Conservation (phyloP, 2,113 vertebrate species). For the Rhea pennata region DNA sequence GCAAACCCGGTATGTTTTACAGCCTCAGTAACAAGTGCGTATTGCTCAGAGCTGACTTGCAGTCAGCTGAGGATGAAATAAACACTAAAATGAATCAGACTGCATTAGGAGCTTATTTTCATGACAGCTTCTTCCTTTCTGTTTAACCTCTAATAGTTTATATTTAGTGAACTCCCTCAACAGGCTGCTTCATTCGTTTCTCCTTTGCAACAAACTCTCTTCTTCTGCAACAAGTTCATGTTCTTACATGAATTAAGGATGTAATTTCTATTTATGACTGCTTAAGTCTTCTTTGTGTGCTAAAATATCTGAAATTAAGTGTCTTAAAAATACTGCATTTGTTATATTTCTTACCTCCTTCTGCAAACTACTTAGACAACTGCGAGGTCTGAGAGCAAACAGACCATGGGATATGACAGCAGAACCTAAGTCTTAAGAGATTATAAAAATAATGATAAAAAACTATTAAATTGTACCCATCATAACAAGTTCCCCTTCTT, state of each 20-base stretch:
- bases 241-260: neutral
- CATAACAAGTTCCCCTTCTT: neutral
- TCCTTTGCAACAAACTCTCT: neutral
- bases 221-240: neutral
- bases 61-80: neutral
- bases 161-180: neutral
- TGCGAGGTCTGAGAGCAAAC: neutral
- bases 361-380: neutral
- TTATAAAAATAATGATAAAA: neutral
- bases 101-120: neutral
- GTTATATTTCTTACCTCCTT: neutral
- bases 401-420: neutral
- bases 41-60: neutral
- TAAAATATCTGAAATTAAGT: neutral
- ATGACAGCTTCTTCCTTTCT: neutral
- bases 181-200: neutral
- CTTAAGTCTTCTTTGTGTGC: neutral
- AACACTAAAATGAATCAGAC: neutral
- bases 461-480: neutral
- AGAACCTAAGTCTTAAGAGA: neutral
- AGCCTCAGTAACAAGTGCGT: neutral
- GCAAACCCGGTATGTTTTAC: neutral
- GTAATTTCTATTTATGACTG: conserved; percentile 5
- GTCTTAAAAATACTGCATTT: neutral
- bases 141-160: neutral